A percentile compares a stretch with the other conserved stretches of the same genome.
Conservation (phyloP, 2,888 invertebrate genomes). For the Cheilosia vernalis region DNA sequence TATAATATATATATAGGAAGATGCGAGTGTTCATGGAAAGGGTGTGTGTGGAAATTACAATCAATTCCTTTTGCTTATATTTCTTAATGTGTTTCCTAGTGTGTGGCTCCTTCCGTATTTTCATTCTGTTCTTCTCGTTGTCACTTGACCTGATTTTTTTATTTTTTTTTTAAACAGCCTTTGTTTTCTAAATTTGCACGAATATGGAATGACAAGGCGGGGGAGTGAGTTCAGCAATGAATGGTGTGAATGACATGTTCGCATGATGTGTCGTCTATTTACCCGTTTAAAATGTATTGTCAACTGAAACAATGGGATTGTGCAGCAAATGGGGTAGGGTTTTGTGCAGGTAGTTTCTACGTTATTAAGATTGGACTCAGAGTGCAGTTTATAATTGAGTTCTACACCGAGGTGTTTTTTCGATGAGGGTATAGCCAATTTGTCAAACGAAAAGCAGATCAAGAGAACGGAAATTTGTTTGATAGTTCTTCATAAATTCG, state of each 20-base stretch:
- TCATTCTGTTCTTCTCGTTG: constrained; percentile 57
- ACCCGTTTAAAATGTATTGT: constrained; percentile 60
- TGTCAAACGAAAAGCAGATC: too few relatives aligned
- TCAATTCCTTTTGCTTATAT: constrained; percentile 54
- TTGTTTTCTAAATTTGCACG: constrained; percentile 6
- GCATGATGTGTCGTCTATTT: constrained; percentile 51
- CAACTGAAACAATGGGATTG: constrained; percentile 29
- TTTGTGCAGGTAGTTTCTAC: neutral
- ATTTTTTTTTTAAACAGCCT: constrained; percentile 24
- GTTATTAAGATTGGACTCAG: neutral
- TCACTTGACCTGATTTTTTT: constrained; percentile 66
- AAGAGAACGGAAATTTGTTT: too few relatives aligned
- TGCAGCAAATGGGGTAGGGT: neutral
- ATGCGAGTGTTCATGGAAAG: neutral
- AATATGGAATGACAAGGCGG: constrained; percentile 1
- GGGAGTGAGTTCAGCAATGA: constrained; percentile 25
- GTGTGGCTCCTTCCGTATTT: constrained; percentile 64
- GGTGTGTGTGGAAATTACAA: constrained; percentile 60
- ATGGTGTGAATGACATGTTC: constrained; percentile 69
- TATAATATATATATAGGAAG: neutral
- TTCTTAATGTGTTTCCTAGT: constrained; percentile 69
- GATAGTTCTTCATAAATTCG: too few relatives aligned
- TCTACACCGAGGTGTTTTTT: too few relatives aligned
- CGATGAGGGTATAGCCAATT: too few relatives aligned
- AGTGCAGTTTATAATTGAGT: neutral